phyloP scores from a whole-genome alignment of 1,140 invertebrate species.

The Artemia franciscana region DNA sequence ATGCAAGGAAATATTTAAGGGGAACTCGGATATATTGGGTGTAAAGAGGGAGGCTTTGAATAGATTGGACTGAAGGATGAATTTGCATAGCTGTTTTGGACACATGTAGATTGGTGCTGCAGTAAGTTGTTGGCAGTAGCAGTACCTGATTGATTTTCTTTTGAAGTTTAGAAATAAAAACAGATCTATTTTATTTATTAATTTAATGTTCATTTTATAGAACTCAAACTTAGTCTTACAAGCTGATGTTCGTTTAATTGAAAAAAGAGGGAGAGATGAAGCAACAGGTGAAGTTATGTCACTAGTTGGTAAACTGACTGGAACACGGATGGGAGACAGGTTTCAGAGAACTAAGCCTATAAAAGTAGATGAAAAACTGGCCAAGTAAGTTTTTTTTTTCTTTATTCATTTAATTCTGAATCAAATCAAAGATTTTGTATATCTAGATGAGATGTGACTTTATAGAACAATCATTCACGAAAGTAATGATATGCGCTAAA shows the following conservation, averaged over 20 bases:
- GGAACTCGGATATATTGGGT: no score
- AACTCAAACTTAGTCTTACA: conserved; percentile 98
- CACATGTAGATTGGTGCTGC: no score
- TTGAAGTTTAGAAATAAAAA: background rate
- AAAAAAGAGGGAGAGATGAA: conserved; percentile 88
- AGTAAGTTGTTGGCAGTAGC: no score
- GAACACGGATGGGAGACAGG: conserved; percentile 84
- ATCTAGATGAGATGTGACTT: no score
- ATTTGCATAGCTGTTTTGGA: no score
- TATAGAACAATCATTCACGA: no score
- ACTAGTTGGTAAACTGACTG: conserved; percentile 70
- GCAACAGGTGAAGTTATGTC: conserved; percentile 96
- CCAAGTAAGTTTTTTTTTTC: conserved; percentile 37
- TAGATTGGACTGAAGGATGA: no score
- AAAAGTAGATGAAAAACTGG: conserved; percentile 70
- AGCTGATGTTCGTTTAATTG: conserved; percentile 94
- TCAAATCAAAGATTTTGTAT: no score
- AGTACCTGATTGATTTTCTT: background rate
- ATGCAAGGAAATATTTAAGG: no score
- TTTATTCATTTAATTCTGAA: no score
- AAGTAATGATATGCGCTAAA: no score
- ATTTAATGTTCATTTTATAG: conserved; percentile 29
- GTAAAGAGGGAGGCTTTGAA: no score
- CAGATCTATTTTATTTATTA: background rate
- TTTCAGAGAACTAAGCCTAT: conserved; percentile 66